Evolutionary conservation across 2,888 invertebrate genomes (phyloP).

Genomic region (Dicyrtoma fusca): DNA sequence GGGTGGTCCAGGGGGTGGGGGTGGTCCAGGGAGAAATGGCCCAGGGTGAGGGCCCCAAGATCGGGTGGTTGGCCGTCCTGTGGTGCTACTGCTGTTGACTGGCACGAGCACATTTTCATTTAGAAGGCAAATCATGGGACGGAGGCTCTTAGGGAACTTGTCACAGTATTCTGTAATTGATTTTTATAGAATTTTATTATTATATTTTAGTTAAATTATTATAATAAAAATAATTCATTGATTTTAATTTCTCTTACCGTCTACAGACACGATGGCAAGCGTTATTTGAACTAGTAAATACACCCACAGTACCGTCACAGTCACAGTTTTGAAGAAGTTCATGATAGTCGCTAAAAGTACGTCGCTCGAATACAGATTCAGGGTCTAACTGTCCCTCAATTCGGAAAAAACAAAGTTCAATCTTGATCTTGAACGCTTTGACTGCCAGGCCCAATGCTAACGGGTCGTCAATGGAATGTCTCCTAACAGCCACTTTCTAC

Average conservation of each 20-base stretch:
- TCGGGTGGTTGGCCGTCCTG: not conserved
- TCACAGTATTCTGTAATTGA: conserved; percentile 33
- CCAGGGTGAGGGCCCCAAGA: not conserved
- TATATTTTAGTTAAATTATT: not conserved
- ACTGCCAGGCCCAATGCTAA: too few relatives aligned
- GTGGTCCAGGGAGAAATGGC: not conserved
- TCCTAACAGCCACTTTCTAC: too few relatives aligned
- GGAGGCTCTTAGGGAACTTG: conserved; percentile 24
- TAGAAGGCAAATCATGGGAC: conserved; percentile 23
- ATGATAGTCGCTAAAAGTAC: too few relatives aligned
- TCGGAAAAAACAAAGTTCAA: too few relatives aligned
- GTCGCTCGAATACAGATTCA: too few relatives aligned
- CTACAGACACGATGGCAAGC: not conserved
- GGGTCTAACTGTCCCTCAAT: too few relatives aligned
- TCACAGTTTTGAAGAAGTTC: too few relatives aligned
- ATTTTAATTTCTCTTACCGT: not conserved
- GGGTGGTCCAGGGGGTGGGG: not conserved
- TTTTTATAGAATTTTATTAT: not conserved
- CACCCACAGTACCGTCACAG: not conserved
- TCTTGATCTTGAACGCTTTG: too few relatives aligned
- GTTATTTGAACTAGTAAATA: not conserved
- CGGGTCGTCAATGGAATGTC: too few relatives aligned
- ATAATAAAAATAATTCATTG: not conserved
- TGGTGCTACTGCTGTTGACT: not conserved
- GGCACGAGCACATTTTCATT: conserved; percentile 14